Conservation (phyloP, 1,140 invertebrate species). For the Anoplophora glabripennis region DNA sequence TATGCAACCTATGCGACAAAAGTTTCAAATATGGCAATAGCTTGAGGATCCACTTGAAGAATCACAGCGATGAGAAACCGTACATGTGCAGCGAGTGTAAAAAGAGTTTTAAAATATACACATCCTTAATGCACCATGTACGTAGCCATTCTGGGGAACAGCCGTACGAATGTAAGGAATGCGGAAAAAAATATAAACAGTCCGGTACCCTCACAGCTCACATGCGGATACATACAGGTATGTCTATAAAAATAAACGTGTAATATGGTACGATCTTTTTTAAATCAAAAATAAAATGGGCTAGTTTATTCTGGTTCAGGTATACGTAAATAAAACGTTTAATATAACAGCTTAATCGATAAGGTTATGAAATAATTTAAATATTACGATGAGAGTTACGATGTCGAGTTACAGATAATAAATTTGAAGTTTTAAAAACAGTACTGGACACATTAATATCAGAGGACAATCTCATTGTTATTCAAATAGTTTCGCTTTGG, state of each 20-base stretch:
- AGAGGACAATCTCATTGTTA: too few relatives aligned
- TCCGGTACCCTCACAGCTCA: conserved; percentile 34
- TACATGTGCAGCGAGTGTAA: conserved; percentile 55
- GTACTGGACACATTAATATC: too few relatives aligned
- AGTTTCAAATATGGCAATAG: conserved; percentile 27
- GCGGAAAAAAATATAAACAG: conserved; percentile 61
- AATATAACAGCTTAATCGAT: not conserved
- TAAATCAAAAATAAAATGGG: too few relatives aligned
- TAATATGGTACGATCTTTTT: too few relatives aligned
- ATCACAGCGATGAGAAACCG: conserved; percentile 38
- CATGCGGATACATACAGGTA: conserved; percentile 44
- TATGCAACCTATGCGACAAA: conserved; percentile 32
- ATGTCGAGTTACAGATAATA: too few relatives aligned
- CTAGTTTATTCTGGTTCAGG: too few relatives aligned
- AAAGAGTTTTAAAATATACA: conserved; percentile 34
- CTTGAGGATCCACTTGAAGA: conserved; percentile 32
- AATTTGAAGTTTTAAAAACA: too few relatives aligned
- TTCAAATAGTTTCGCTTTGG: too few relatives aligned
- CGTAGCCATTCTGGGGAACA: conserved; percentile 67
- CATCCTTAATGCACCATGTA: conserved; percentile 67
- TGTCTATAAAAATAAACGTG: too few relatives aligned
- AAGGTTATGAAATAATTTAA: too few relatives aligned
- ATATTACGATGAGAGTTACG: too few relatives aligned
- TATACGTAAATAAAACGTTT: not conserved
- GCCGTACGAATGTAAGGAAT: conserved; percentile 55